Conservation (phyloP, 2,888 invertebrate genomes). For the Callyntrura guangdongensis region DNA sequence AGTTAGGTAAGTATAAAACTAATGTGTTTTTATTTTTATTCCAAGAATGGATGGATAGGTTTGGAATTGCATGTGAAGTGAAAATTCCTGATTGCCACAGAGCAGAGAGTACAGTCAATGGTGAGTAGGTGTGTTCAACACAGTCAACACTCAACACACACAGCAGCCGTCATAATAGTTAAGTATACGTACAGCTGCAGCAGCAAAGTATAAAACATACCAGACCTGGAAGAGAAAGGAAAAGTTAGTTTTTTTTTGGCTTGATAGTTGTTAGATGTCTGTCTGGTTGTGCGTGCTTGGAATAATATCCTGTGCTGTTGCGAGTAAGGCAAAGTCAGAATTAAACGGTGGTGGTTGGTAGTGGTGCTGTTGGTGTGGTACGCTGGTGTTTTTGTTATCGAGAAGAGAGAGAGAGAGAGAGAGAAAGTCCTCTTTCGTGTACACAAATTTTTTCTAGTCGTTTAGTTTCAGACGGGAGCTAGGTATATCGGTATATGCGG, state of each 20-base stretch:
- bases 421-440: conserved; percentile 64
- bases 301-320: conserved; percentile 66
- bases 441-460: conserved; percentile 40
- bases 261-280: conserved; percentile 75
- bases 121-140: background rate
- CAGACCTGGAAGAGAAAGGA: conserved; percentile 1
- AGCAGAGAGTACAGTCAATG: background rate
- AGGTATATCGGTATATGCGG: background rate
- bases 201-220: background rate
- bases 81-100: conserved; percentile 73
- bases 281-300: conserved; percentile 74
- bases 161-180: background rate
- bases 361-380: background rate
- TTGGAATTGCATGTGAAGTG: conserved; percentile 74
- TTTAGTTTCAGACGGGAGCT: conserved; percentile 21
- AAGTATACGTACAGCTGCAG: background rate
- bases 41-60: conserved; percentile 27
- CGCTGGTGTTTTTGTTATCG: conserved; percentile 32
- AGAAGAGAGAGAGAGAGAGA: conserved; percentile 8
- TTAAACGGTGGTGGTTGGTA: conserved; percentile 48
- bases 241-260: conserved; percentile 65
- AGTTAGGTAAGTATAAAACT: conserved; percentile 5
- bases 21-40: conserved; percentile 51
- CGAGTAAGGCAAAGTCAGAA: conserved; percentile 53
- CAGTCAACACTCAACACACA: background rate